A percentile compares a stretch with the other conserved stretches of the same genome.
Conservation (phyloP, 2,113 vertebrate species). For the Mesoclemmys tuberculata region DNA sequence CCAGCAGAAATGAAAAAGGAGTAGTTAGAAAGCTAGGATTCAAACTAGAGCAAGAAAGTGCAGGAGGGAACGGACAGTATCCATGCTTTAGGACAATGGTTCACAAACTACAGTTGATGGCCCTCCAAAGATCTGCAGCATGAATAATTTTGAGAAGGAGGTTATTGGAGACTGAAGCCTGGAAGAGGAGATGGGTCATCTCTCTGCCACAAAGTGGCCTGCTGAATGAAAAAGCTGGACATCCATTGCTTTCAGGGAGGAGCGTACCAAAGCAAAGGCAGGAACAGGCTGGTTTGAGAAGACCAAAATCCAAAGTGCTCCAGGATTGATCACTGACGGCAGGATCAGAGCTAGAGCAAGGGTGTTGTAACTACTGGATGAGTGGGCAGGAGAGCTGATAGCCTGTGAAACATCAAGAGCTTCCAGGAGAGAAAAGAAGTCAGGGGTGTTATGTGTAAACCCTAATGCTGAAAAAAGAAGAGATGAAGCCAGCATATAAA, state of each 20-base stretch:
- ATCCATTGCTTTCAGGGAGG: neutral
- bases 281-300: neutral
- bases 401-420: neutral
- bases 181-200: neutral
- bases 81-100: neutral
- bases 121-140: neutral
- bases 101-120: neutral
- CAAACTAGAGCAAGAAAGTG: neutral
- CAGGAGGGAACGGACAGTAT: neutral
- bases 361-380: neutral
- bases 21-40: neutral
- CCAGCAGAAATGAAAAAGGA: neutral
- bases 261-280: neutral
- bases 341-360: neutral
- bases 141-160: accelerated
- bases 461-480: neutral
- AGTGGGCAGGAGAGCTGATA: neutral
- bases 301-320: accelerated
- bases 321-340: neutral
- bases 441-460: neutral
- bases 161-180: neutral
- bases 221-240: neutral
- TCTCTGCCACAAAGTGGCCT: neutral
- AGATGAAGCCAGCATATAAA: neutral
- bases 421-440: neutral